A percentile compares a stretch with the other conserved stretches of the same genome.
These are phyloP conservation scores for Zaprionus gabonicus DNA, from an alignment of 1,140 invertebrate genomes.

Conservation along the genomic window DNA sequence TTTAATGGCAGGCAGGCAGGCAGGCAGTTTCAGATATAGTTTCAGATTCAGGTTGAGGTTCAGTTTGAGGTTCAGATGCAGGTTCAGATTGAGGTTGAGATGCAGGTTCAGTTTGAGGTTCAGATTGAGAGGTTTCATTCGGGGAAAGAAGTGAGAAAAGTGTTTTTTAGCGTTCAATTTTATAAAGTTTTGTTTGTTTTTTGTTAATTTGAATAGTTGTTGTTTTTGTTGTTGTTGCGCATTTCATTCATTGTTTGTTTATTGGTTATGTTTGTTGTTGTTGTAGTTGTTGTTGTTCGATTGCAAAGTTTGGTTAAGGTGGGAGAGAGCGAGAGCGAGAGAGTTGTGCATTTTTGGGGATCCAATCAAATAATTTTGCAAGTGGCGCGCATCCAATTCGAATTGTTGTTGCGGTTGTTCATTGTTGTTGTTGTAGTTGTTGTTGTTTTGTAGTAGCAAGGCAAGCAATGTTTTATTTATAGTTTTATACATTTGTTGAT, in stretches of 20 bases:
- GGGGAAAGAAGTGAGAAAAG: constrained; percentile 71
- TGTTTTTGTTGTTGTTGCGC: constrained; percentile 28
- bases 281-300: constrained; percentile 10
- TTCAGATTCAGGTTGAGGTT: constrained; percentile 9
- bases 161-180: constrained; percentile 47
- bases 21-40: not conserved
- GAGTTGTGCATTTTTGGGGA: constrained; percentile 42
- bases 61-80: not conserved
- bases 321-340: not conserved
- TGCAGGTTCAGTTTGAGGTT: constrained; percentile 1
- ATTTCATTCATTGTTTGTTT: constrained; percentile 55
- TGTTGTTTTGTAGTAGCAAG: constrained; percentile 59
- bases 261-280: constrained; percentile 25
- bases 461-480: constrained; percentile 63
- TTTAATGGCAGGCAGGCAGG: constrained; percentile 31
- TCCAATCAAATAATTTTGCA: constrained; percentile 43
- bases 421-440: constrained; percentile 32
- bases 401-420: constrained; percentile 31
- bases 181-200: constrained; percentile 20
- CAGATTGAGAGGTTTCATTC: constrained; percentile 17
- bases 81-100: constrained; percentile 4
- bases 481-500: constrained; percentile 22
- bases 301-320: constrained; percentile 35
- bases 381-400: constrained; percentile 34
- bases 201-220: constrained; percentile 26